Conservation (phyloP, 1,140 invertebrate genomes). For the Cyclargus thomasi region DNA sequence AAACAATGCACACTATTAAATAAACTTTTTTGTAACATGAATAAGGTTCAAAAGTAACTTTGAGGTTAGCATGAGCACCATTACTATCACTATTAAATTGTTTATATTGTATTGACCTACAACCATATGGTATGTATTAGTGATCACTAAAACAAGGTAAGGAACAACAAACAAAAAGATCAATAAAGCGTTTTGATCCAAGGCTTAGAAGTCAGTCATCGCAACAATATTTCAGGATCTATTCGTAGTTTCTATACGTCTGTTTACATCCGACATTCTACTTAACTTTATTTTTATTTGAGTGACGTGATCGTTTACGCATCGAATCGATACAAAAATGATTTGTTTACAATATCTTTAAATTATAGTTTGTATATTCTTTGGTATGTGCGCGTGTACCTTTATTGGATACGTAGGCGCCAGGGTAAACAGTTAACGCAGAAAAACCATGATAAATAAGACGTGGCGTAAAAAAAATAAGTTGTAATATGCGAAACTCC, state of each 20-base stretch:
- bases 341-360: conserved; percentile 13
- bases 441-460: no score
- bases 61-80: no score
- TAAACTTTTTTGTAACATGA: no score
- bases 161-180: conserved; percentile 10
- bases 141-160: neutral
- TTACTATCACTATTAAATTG: neutral
- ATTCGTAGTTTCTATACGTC: neutral
- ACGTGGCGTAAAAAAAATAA: no score
- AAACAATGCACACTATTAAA: no score
- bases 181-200: neutral
- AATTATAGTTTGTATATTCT: conserved; percentile 4
- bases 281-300: conserved; percentile 16
- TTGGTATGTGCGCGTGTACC: neutral
- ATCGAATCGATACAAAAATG: neutral
- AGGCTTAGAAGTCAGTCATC: neutral
- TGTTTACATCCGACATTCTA: conserved; percentile 30
- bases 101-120: neutral
- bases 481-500: no score
- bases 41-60: no score
- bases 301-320: conserved; percentile 1
- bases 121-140: conserved; percentile 7
- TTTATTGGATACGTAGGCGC: neutral
- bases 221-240: neutral
- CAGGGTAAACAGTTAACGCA: no score